A percentile compares a stretch with the other conserved stretches of the same genome.
These are phyloP conservation scores for Drosophila nannoptera DNA, from an alignment of 1,140 invertebrate genomes.

Conservation along the genomic window DNA sequence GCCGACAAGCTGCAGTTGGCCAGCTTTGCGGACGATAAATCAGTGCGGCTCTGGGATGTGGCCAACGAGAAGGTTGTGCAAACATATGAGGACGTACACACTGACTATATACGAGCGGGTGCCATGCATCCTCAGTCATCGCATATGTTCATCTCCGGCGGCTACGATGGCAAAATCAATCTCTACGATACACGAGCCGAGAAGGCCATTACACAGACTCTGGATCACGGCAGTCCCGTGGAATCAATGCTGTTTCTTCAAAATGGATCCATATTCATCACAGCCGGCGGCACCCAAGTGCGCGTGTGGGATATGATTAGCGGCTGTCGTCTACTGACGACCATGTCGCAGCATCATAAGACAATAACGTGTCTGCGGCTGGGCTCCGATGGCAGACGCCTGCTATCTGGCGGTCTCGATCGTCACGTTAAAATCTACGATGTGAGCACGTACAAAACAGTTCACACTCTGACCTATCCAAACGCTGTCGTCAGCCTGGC, in stretches of 20 bases:
- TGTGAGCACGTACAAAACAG: slow-evolving; percentile 89
- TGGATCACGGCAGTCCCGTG: slow-evolving; percentile 94
- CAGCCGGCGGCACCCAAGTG: slow-evolving; percentile 94
- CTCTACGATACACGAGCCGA: slow-evolving; percentile 92
- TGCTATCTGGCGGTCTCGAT: slow-evolving; percentile 95
- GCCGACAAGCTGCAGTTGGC: slow-evolving; percentile 88
- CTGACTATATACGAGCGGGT: slow-evolving; percentile 91
- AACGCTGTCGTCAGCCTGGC: slow-evolving; percentile 94
- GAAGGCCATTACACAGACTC: slow-evolving; percentile 83
- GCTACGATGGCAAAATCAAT: slow-evolving; percentile 95
- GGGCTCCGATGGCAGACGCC: slow-evolving; percentile 87
- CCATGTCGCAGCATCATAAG: slow-evolving; percentile 93
- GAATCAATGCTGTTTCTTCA: slow-evolving; percentile 94
- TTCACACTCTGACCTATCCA: slow-evolving; percentile 93
- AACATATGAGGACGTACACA: slow-evolving; percentile 85
- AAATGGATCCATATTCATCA: slow-evolving; percentile 92
- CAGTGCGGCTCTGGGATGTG: slow-evolving; percentile 94
- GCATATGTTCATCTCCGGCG: slow-evolving; percentile 90
- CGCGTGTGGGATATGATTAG: slow-evolving; percentile 95
- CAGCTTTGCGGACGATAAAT: slow-evolving; percentile 96
- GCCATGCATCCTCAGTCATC: slow-evolving; percentile 87
- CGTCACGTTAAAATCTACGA: slow-evolving; percentile 97
- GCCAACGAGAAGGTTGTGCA: slow-evolving; percentile 86
- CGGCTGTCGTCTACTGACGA: slow-evolving; percentile 89
- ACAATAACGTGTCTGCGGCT: slow-evolving; percentile 92